These are phyloP conservation scores for Myripristis murdjan DNA, from an alignment of 2,797 vertebrate species.

Conservation along the genomic window DNA sequence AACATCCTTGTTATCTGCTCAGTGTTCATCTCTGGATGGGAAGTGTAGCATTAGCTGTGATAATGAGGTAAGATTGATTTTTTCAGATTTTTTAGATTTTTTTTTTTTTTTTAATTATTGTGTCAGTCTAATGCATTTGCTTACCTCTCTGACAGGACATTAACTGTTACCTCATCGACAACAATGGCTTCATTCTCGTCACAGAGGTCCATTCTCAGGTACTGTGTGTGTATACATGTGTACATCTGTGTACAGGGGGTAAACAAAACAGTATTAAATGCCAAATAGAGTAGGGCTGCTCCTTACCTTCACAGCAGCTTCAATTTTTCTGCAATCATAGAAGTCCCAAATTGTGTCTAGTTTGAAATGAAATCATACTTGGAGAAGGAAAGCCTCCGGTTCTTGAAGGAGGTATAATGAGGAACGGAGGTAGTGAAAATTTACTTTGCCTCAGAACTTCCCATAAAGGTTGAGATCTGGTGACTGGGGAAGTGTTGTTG, in stretches of 20 bases:
- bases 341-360: no score
- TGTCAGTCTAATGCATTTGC: slow-evolving; percentile 3
- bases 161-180: slow-evolving; percentile 98
- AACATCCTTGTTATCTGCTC: slow-evolving; percentile 37
- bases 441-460: no score
- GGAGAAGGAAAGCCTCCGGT: no score
- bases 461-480: no score
- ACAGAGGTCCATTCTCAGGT: slow-evolving; percentile 95
- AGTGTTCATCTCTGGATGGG: slow-evolving; percentile 97
- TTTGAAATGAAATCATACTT: no score
- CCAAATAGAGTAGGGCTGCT: no score
- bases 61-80: slow-evolving; percentile 88
- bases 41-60: slow-evolving; percentile 97
- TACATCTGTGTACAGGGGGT: neutral
- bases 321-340: no score
- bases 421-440: no score
- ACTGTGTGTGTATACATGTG: slow-evolving; percentile 33
- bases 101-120: slow-evolving; percentile 3
- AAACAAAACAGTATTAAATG: neutral
- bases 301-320: no score
- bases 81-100: neutral
- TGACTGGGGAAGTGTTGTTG: no score
- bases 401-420: no score
- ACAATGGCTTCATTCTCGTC: slow-evolving; percentile 98
- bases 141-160: slow-evolving; percentile 86